Base-by-base conservation (phyloP, 2,888 invertebrate species). In the Pristionchus fissidentatus region DNA sequence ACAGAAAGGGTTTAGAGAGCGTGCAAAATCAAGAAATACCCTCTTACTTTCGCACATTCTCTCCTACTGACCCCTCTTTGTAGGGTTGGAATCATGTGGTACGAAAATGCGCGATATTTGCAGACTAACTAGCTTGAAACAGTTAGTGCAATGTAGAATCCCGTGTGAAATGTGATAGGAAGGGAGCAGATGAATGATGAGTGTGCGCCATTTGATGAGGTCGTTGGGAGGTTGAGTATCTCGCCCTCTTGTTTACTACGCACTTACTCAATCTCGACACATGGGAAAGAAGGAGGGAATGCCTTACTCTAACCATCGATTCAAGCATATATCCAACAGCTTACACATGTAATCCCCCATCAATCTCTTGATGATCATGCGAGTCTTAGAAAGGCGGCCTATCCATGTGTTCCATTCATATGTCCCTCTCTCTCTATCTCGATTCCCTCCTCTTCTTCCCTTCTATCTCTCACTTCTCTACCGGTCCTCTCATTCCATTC, bases 211-310 rank as follows among this genome's bases (percentile, higher is more conserved):
- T 32, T 62, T 62, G 62, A 62, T 62, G 62, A 35, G n/a, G 43
- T 57, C 41, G 35, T 43, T 60, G 15, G n/a, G 19, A 19, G 41
- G 32, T 80, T 80, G 29, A 62, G 35, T 62, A 57, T 57, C 80
- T 80, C 41, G 22, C 80, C 29, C 60, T 80, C 60, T 32, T 60
- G 57, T 80, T 43, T 80, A 38, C 60, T 41, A 38, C 80, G 15
- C 41, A 19, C 77, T 35, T 52, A 38, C 60, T 46, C 60, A 3
- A 43, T 75, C 46, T 43, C 38, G 5, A 32, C 19, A 19, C 4
- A 66, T 38, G 26, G 10, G 35, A 66, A 15, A 7, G 38, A 19
- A 10, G 3, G 35, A 38, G n/a, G 32, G 13, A 29, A 66, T 35
- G n/a, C 22, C 32, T 66, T 32, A 29, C 29, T 66, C 32, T 66